Percentiles rank a stretch among this genome's conserved stretches.
phyloP scores from a whole-genome alignment of 1,140 invertebrate species.

The Caenorhabditis inopinata region DNA sequence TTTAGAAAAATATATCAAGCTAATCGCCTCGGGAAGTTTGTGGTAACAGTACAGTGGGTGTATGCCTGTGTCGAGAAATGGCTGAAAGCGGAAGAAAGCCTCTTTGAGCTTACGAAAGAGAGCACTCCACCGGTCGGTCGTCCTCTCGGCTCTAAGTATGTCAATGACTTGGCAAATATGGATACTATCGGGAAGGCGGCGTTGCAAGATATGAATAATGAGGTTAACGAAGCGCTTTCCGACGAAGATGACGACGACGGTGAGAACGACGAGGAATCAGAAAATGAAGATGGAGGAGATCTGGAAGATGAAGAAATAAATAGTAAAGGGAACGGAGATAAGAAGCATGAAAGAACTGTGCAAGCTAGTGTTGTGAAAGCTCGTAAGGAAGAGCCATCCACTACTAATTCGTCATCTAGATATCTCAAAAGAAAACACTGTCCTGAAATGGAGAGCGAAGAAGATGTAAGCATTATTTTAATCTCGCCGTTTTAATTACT shows the following conservation, averaged over 20 bases:
- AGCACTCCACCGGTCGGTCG: constrained; percentile 15
- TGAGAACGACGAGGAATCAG: constrained; percentile 36
- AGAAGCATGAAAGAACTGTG: background rate
- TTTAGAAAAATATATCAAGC: constrained; percentile 48
- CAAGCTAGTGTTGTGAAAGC: too few relatives aligned
- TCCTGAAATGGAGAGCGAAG: background rate
- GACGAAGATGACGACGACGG: constrained; percentile 45
- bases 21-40: constrained; percentile 3
- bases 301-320: background rate
- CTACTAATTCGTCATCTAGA: background rate
- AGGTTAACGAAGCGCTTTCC: constrained; percentile 48
- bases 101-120: constrained; percentile 41
- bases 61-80: constrained; percentile 46
- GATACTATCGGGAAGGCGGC: constrained; percentile 38
- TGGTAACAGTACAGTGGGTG: constrained; percentile 41
- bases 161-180: constrained; percentile 43
- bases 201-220: constrained; percentile 43
- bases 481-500: background rate
- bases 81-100: constrained; percentile 40
- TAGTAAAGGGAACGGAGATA: background rate
- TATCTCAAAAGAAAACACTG: background rate
- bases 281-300: background rate
- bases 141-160: constrained; percentile 11
- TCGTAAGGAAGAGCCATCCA: too few relatives aligned
- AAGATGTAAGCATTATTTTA: background rate